A percentile compares a stretch with the other conserved stretches of the same genome.
These are phyloP conservation scores for Coendou prehensilis DNA, from an alignment of 2,797 vertebrate genomes.

Conservation along the genomic window DNA sequence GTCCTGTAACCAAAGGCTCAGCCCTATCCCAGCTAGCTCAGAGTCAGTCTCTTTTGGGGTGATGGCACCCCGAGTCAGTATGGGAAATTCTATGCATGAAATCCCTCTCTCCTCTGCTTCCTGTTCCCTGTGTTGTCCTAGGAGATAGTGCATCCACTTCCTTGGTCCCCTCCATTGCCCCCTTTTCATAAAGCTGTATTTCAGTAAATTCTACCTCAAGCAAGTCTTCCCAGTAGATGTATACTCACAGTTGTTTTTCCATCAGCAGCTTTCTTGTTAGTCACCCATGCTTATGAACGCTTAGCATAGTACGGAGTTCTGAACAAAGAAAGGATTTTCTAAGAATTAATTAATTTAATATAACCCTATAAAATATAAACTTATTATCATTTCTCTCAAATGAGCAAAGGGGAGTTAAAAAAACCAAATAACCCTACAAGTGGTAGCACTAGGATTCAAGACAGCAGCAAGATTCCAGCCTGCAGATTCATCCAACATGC, in stretches of 20 bases:
- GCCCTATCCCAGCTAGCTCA: no score
- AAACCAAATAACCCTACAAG: not conserved
- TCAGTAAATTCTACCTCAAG: not conserved
- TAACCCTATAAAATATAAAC: not conserved
- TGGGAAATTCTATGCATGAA: not conserved
- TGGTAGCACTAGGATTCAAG: not conserved
- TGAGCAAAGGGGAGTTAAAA: not conserved
- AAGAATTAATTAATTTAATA: not conserved
- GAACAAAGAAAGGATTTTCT: not conserved
- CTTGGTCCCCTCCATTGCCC: not conserved
- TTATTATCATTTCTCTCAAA: not conserved
- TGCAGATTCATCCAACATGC: not conserved
- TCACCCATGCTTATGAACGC: not conserved
- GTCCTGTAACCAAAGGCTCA: not conserved
- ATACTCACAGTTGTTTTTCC: not conserved
- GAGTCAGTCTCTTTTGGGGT: not conserved
- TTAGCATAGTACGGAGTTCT: not conserved
- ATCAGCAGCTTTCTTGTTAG: not conserved
- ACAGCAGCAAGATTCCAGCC: not conserved
- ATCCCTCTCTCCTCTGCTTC: not conserved
- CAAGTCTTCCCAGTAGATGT: not conserved
- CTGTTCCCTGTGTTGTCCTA: not conserved
- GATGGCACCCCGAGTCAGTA: accelerated
- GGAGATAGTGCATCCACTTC: not conserved
- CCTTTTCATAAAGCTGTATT: not conserved